Evolutionary conservation across 2,888 invertebrate species (phyloP), one percentile per base, ranked within the genome.

Genomic region (Acanthoscelides obtectus): DNA sequence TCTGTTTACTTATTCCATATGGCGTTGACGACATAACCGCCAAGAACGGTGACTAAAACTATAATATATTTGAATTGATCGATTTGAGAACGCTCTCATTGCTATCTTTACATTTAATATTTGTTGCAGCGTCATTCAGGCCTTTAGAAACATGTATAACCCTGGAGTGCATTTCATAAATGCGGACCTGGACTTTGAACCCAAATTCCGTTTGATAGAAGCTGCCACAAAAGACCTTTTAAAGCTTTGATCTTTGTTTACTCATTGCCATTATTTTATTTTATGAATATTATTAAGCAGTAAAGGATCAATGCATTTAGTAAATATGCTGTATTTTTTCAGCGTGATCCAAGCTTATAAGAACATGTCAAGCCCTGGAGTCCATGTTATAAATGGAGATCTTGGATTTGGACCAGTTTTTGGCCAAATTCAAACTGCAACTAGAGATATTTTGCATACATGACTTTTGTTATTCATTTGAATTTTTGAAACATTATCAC

Each of bases 341-440:
- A 79, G 79, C 72, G 72, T 79, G 20, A 67, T 79, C 6, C 67
- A 67, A 22, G 77, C 76, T 66, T 79, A 77, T 68, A 74, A 74
- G 64, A 79, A 77, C 45, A 77, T 79, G 77, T 45, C 25, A 1
- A 73, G 75, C 71, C 79, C 79, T 19, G 69, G 69, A 66, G 75
- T 78, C n/a, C 66, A 45, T 20, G 68, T 74, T 22, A 69, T 79
- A 22, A 71, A 79, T 70, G 75, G 70, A 8, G 70, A 75, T 68
- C 20, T 25, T n/a, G 20, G 22, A 2, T 71, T 76, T 66, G 69
- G 68, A 4, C 20, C 8, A n/a, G 72, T 72, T 4, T 70, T 77
- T 20, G 12, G 67, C 67, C 63, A 71, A 22, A 70, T 77, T 45
- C 25, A 71, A 6, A 6, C 64, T 0, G 74, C 73, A 70, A 72